Evolutionary conservation across 35 echinoderm and acorn worm genomes (phyloP), one percentile per base, ranked within the genome.

Genomic region (Holothuria glaberrima): DNA sequence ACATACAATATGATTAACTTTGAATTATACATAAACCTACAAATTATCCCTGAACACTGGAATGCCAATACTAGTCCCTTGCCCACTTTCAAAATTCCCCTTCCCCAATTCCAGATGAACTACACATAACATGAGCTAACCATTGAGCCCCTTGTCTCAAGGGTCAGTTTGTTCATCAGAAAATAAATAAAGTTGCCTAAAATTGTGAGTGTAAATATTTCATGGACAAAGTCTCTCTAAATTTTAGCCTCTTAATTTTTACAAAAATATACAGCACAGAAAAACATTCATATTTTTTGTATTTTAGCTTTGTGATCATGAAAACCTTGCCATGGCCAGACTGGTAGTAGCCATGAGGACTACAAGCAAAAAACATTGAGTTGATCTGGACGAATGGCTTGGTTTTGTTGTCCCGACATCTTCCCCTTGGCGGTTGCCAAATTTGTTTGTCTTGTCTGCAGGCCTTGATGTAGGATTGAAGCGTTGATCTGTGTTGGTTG

Each of bases 211-310:
- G 28, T 27, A 27, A 75, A 41, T 75, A 75, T 75, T 75, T 75
- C 34, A 75, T 38, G 21, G 33, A 75, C 71, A 41, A 75, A 41
- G 71, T 21, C 71, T 75, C 71, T 75, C 44, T 75, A 30, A 12
- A 69, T 26, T 69, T 75, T 38, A 75, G 44, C 44, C 32, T 75
- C 71, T 35, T 75, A 38, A 75, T n/a, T 75, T 75, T 75, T 75
- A 75, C 71, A 75, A 75, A 75, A 75, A 75, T 75, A 75, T 75
- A 75, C 71, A 75, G 16, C 21, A 19, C 50, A 54, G 50, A 54
- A 41, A 41, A 54, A 54, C 50, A 69, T 26, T 29, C 44, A 7
- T 38, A 75, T 44, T 41, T 21, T 75, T 21, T 18, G 19, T 19
- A 45, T 9, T 75, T 75, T 44, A 16, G 22, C 34, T 38, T 38